Evolutionary conservation across 2,888 invertebrate species (phyloP).

Genomic region (Polydrusus cervinus): DNA sequence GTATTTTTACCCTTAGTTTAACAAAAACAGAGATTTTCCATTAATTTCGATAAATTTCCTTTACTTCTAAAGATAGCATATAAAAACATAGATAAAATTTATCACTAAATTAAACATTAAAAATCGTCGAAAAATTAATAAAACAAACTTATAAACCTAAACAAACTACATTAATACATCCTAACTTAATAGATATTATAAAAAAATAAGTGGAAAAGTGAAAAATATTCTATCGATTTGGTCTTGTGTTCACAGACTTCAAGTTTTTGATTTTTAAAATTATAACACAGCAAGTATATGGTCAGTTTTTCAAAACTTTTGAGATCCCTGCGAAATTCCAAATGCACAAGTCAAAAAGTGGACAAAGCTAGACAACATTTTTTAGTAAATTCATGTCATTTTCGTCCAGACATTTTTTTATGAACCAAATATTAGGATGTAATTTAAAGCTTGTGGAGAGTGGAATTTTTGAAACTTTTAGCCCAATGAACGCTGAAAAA

Average conservation of each 20-base stretch:
- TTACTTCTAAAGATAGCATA: slow-evolving; percentile 12
- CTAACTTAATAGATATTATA: slow-evolving; percentile 27
- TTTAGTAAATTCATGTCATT: neutral
- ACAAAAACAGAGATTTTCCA: slow-evolving; percentile 1
- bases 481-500: no score
- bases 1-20: slow-evolving; percentile 5
- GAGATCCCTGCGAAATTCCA: slow-evolving; percentile 41
- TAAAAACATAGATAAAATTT: slow-evolving; percentile 40
- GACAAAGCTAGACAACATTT: neutral
- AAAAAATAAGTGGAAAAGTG: slow-evolving; percentile 46
- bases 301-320: slow-evolving; percentile 42
- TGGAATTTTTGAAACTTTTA: no score
- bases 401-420: neutral
- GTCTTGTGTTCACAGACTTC: slow-evolving; percentile 44
- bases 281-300: slow-evolving; percentile 49
- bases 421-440: neutral
- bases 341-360: slow-evolving; percentile 5
- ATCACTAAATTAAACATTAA: slow-evolving; percentile 31
- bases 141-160: slow-evolving; percentile 36
- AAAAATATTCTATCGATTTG: slow-evolving; percentile 42
- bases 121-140: slow-evolving; percentile 36
- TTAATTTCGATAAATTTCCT: slow-evolving; percentile 14
- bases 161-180: slow-evolving; percentile 39
- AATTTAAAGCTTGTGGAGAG: no score
- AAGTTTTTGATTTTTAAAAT: slow-evolving; percentile 40